Base-by-base conservation (phyloP, 1,140 invertebrate species). In the Brachionus rotundiformis region DNA sequence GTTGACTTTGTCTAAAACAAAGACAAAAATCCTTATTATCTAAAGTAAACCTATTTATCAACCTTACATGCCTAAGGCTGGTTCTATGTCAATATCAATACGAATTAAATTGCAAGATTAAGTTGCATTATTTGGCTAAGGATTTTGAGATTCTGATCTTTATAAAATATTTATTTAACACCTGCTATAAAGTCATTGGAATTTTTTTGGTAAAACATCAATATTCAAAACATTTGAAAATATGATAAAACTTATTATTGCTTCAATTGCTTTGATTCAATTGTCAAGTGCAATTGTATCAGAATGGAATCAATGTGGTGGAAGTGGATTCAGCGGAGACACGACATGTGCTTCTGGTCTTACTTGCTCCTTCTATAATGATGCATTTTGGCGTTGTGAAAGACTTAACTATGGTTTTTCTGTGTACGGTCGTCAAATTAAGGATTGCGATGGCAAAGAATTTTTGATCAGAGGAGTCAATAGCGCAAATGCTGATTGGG, bases 401-500 rank as follows among this genome's bases (percentile, higher is more conserved):
- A 68, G 63, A 68, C n/a, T 68, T 19, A 36, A 68, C 29, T 68
- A 68, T 68, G 63, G 63, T 36, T 68, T 68, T n/a, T 33, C 27
- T 33, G 63, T 68, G n/a, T 19, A 16, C 10, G 63, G 29, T 36
- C 31, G 68, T 44, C 33, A 73, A 44, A 73, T 73, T 16, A 25
- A 10, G 11, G 68, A 73, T 47, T 41, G 36, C n/a, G 25, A 73
- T 44, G 68, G 36, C 13, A 73, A 44, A 73, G 68, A 73, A 25
- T 73, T 73, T 44, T 25, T 73, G n/a, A 73, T 73, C 16, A 39
- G 68, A 27, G 68, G 68, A 27, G 68, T 73, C 16, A 73, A 73
- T 25, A 73, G 68, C 27, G 68, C 68, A 7, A 73, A 73, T 44
- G 68, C 68, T 13, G 68, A 73, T 44, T 73, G 68, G 68, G 68